Conservation (phyloP, 2,888 invertebrate species). For the Acanthococcus lagerstroemiae region DNA sequence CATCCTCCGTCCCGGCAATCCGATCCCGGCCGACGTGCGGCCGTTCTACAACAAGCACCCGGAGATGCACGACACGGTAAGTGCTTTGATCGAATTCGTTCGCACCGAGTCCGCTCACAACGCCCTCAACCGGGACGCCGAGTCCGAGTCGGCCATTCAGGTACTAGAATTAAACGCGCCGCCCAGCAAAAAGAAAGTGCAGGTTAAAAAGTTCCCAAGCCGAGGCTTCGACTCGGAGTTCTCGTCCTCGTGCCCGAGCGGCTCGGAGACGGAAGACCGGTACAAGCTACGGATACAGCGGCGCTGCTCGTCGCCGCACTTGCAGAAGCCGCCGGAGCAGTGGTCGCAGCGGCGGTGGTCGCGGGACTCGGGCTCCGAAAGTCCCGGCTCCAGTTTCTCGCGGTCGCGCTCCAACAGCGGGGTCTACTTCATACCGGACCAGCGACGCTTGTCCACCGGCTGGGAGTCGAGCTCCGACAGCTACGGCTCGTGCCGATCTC, state of each 20-base stretch:
- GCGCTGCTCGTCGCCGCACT: conserved; percentile 40
- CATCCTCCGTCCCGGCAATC: conserved; percentile 77
- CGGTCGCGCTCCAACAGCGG: conserved; percentile 50
- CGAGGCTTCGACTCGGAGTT: conserved; percentile 52
- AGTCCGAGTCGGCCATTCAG: conserved; percentile 51
- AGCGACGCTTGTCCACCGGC: conserved; percentile 56
- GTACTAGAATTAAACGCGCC: conserved; percentile 66
- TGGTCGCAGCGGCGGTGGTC: conserved; percentile 55
- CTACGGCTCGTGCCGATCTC: conserved; percentile 36
- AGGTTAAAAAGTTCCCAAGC: conserved; percentile 48
- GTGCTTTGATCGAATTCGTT: conserved; percentile 84
- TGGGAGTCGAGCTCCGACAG: conserved; percentile 51
- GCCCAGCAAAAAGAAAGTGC: conserved; percentile 59
- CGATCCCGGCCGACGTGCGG: conserved; percentile 80
- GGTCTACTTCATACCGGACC: conserved; percentile 44
- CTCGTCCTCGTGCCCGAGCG: conserved; percentile 47
- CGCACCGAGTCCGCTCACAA: conserved; percentile 74
- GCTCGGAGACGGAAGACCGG: conserved; percentile 46
- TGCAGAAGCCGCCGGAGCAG: conserved; percentile 42
- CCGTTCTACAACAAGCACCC: conserved; percentile 86
- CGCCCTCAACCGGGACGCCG: conserved; percentile 51
- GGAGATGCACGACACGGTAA: conserved; percentile 72
- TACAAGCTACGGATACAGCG: conserved; percentile 41
- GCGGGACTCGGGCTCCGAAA: conserved; percentile 41
- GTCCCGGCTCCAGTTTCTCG: conserved; percentile 52